A percentile compares a stretch with the other conserved stretches of the same genome.
Evolutionary conservation across 2,113 vertebrate species (phyloP).

Genomic region (Anoplopoma fimbria): DNA sequence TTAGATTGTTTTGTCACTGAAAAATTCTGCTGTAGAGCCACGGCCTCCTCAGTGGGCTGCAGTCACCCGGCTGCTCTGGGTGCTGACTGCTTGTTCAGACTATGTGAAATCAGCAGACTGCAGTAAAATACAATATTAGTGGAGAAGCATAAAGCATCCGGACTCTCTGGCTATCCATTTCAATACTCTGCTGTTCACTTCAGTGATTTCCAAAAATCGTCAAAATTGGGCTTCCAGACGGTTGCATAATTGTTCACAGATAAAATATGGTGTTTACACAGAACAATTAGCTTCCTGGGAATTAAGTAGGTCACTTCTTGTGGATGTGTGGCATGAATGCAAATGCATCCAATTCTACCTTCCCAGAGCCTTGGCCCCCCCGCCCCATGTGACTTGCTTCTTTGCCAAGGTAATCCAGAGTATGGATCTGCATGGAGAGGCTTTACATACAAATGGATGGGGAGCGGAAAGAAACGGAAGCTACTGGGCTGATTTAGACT

Average conservation of each 20-base stretch:
- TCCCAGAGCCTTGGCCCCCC: constrained; percentile 49
- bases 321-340: constrained; percentile 62
- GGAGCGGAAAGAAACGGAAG: not conserved
- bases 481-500: not conserved
- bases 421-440: constrained; percentile 57
- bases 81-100: constrained; percentile 50
- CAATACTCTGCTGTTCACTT: constrained; percentile 26
- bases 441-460: constrained; percentile 61
- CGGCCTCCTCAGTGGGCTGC: constrained; percentile 21
- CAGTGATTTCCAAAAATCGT: constrained; percentile 6
- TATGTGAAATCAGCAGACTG: constrained; percentile 49
- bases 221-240: constrained; percentile 24
- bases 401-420: constrained; percentile 65
- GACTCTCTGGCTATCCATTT: constrained; percentile 32
- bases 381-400: constrained; percentile 37
- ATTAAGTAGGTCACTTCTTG: constrained; percentile 72
- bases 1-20: not conserved
- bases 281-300: constrained; percentile 57
- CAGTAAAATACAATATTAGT: constrained; percentile 49
- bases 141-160: constrained; percentile 32
- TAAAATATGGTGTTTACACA: constrained; percentile 18
- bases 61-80: constrained; percentile 15
- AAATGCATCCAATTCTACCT: constrained; percentile 62
- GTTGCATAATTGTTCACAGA: constrained; percentile 36
- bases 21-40: constrained; percentile 7